Conservation (phyloP, 2,113 vertebrate species). For the Balaenoptera acutorostrata region DNA sequence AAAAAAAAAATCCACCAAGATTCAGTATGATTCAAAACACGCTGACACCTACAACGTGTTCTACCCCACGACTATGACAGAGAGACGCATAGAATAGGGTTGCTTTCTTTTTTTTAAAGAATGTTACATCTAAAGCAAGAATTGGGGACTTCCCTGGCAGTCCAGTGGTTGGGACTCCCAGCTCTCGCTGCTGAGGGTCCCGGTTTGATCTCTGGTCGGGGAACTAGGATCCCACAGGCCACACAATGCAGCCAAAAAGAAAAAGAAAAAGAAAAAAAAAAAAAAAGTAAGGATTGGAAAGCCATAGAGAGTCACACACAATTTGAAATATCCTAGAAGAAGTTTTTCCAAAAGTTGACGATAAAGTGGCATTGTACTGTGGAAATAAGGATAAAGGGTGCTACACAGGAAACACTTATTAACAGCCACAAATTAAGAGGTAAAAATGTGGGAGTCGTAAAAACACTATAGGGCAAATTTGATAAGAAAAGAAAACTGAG, state of each 20-base stretch:
- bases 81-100: fast-evolving
- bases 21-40: background rate
- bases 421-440: too few species aligned
- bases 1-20: background rate
- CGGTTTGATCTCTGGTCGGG: too few species aligned
- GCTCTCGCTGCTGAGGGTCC: too few species aligned
- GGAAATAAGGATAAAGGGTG: fast-evolving
- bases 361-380: fast-evolving
- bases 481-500: too few species aligned
- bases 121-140: background rate
- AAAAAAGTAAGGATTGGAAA: background rate
- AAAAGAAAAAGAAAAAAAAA: too few species aligned
- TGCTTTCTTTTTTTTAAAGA: background rate
- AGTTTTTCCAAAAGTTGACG: too few species aligned
- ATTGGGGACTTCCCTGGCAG: too few species aligned
- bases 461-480: fast-evolving
- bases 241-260: too few species aligned
- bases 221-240: too few species aligned
- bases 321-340: background rate
- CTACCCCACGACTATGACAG: fast-evolving
- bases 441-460: background rate
- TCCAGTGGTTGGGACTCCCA: too few species aligned
- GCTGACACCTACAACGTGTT: background rate
- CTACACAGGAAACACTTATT: background rate
- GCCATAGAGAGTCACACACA: background rate